Evolutionary conservation across 2,797 vertebrate species (phyloP).

Genomic region (Scarus forsteni): DNA sequence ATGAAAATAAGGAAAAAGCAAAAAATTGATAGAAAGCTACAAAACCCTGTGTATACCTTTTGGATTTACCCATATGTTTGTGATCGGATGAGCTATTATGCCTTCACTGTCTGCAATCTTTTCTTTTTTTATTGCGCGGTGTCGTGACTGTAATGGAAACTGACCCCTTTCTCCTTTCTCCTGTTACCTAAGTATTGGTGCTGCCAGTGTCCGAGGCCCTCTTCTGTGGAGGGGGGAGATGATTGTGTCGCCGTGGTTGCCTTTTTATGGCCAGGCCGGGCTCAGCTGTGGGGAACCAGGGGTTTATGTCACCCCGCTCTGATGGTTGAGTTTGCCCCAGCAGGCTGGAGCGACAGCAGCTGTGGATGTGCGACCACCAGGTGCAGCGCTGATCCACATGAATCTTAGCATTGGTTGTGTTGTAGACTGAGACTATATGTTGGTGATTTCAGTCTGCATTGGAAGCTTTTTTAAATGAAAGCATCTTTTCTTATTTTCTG

Average conservation of each 20-base stretch:
- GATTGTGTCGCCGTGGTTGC: conserved; percentile 44
- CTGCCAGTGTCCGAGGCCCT: conserved; percentile 17
- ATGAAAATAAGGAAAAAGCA: too few species aligned
- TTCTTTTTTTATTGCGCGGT: background rate
- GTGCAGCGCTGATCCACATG: conserved; percentile 18
- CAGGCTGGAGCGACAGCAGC: conserved; percentile 20
- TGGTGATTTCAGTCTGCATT: background rate
- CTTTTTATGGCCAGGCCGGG: conserved; percentile 74
- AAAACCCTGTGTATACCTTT: too few species aligned
- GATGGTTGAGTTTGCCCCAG: conserved; percentile 22
- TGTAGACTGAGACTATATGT: background rate
- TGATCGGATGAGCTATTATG: background rate
- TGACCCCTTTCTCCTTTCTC: background rate
- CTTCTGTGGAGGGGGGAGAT: conserved; percentile 40
- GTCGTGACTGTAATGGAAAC: background rate
- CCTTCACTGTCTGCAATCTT: background rate
- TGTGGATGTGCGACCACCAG: conserved; percentile 26
- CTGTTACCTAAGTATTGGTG: conserved; percentile 7
- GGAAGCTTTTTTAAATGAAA: background rate
- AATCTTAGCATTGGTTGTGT: background rate
- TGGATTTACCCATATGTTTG: background rate
- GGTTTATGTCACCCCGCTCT: conserved; percentile 35
- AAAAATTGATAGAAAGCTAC: too few species aligned
- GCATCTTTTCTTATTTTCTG: background rate
- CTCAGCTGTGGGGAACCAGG: conserved; percentile 47